phyloP scores from a whole-genome alignment of 2,888 invertebrate species.

The Synanthedon andrenaeformis region DNA sequence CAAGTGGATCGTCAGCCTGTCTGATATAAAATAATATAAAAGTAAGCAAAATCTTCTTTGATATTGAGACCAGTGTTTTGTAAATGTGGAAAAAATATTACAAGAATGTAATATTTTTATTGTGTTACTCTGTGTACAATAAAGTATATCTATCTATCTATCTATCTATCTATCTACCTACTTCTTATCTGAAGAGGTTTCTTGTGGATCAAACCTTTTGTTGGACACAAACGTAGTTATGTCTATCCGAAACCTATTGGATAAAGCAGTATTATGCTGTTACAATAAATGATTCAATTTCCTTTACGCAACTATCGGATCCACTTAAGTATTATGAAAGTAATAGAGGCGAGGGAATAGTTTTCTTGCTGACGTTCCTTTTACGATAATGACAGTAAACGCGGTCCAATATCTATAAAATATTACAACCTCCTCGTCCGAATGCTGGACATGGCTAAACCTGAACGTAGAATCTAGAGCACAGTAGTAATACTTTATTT shows the following conservation, averaged over 20 bases:
- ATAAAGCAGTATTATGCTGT: constrained; percentile 59
- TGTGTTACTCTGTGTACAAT: too few relatives aligned
- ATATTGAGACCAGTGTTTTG: too few relatives aligned
- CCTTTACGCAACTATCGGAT: constrained; percentile 63
- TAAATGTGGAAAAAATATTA: too few relatives aligned
- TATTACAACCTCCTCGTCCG: constrained; percentile 38
- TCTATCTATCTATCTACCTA: too few relatives aligned
- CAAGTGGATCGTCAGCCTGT: too few relatives aligned
- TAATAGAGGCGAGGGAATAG: constrained; percentile 63
- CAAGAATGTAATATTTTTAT: too few relatives aligned
- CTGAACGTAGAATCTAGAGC: neutral
- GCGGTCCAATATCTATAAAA: constrained; percentile 69
- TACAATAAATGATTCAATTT: constrained; percentile 70
- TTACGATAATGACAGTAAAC: constrained; percentile 67
- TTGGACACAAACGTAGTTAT: constrained; percentile 46
- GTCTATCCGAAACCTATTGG: constrained; percentile 52
- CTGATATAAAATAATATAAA: too few relatives aligned
- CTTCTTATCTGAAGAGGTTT: too few relatives aligned
- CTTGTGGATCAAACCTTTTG: constrained; percentile 14
- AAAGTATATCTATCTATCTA: too few relatives aligned
- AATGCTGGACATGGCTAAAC: constrained; percentile 18
- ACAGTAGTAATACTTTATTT: too few relatives aligned
- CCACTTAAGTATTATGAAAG: constrained; percentile 70
- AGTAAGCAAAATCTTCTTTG: too few relatives aligned
- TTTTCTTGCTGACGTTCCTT: constrained; percentile 69